Base-by-base conservation (phyloP, 35 echinoderm and acorn worm species). In the Strongylocentrotus purpuratus region DNA sequence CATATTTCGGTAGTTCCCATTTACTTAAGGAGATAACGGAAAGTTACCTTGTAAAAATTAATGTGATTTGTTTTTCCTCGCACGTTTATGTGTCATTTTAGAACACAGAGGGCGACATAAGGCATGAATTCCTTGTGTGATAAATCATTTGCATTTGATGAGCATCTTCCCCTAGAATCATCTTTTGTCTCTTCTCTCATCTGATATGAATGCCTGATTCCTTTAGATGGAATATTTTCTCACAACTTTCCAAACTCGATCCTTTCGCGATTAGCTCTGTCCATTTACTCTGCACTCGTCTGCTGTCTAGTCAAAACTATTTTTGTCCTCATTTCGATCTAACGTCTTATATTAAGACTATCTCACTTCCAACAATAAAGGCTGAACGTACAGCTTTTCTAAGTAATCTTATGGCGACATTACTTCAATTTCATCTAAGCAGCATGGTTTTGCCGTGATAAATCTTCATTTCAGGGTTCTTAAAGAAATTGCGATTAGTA, bases 141-240 rank as follows among this genome's bases (percentile, higher is more conserved):
- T 28, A 78, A 78, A 78, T 78, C 22, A 22, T 28, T 78, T 78
- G 65, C 65, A 78, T 78, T 78, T 78, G 65, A 78, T 78, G 65
- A 78, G 65, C 65, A 78, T 78, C 65, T 78, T 78, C 65, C 61
- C 65, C n/a, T 78, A 78, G 20, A 78, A 78, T n/a, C 65, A 78
- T 78, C 65, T 78, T 78, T 78, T 28, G 25, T 28, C 65, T 78
- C 22, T 78, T 78, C 28, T 78, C 22, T n/a, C 65, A 78, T 78
- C 22, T 78, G 22, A 78, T 78, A 78, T 78, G 65, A 78, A 28
- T 78, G 65, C 65, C 28, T 78, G 65, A 28, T n/a, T n/a, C 65
- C 65, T 78, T 59, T 28, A n/a, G 7, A 22, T 78, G 65, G 28
- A 78, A 78, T n/a, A 78, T 78, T 78, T 22, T 14, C 65, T 78